These are phyloP conservation scores for Xiphophorus birchmanni DNA, from an alignment of 2,797 vertebrate genomes.

Conservation along the genomic window DNA sequence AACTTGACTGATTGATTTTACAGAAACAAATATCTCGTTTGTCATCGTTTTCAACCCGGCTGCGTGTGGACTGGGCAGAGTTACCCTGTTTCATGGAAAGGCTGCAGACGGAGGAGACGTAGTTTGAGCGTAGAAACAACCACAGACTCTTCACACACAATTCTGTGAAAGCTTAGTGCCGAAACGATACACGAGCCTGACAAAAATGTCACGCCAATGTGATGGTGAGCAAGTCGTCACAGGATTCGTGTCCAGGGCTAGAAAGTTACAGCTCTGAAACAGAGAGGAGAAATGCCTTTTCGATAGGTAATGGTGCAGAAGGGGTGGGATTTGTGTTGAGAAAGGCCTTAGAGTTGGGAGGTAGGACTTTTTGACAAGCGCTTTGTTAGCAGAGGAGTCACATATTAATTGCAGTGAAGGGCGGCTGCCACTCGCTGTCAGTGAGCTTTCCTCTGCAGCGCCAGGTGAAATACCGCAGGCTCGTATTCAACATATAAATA, in stretches of 20 bases:
- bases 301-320: slow-evolving; percentile 66
- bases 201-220: slow-evolving; percentile 51
- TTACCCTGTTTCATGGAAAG: neutral
- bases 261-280: slow-evolving; percentile 72
- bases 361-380: slow-evolving; percentile 69
- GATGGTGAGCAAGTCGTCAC: slow-evolving; percentile 79
- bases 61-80: too few species aligned
- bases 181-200: slow-evolving; percentile 51
- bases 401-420: slow-evolving; percentile 75
- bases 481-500: slow-evolving; percentile 75
- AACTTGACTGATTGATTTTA: too few species aligned
- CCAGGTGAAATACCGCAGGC: slow-evolving; percentile 68
- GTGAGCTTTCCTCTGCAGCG: slow-evolving; percentile 58
- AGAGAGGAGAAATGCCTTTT: slow-evolving; percentile 42
- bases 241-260: slow-evolving; percentile 74
- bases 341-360: slow-evolving; percentile 75
- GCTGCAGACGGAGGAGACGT: slow-evolving; percentile 1
- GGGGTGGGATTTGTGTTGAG: slow-evolving; percentile 68
- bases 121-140: slow-evolving; percentile 10
- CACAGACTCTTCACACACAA: slow-evolving; percentile 1
- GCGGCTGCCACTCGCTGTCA: slow-evolving; percentile 74
- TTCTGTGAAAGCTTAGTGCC: slow-evolving; percentile 39
- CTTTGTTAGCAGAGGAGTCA: slow-evolving; percentile 75
- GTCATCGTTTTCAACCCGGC: too few species aligned
- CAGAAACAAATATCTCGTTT: too few species aligned